These are phyloP conservation scores for Xiphophorus couchianus DNA, from an alignment of 2,113 vertebrate genomes.

Conservation along the genomic window DNA sequence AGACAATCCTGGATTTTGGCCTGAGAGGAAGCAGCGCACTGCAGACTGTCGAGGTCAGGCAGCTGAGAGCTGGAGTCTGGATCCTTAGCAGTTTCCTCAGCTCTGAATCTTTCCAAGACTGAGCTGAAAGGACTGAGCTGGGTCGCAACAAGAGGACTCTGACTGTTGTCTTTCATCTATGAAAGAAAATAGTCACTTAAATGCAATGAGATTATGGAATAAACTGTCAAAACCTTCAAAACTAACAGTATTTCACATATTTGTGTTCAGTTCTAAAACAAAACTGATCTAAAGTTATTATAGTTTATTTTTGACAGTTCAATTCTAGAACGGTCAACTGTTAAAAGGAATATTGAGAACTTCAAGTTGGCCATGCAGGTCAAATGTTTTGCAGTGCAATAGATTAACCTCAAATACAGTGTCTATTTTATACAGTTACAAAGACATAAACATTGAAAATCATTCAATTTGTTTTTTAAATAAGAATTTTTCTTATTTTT, in stretches of 20 bases:
- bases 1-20: conserved; percentile 7
- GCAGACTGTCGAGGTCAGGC: conserved; percentile 11
- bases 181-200: not conserved
- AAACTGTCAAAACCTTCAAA: not conserved
- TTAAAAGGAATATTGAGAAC: not conserved
- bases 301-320: no score
- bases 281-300: not conserved
- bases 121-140: not conserved
- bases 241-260: not conserved
- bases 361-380: not conserved
- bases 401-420: not conserved
- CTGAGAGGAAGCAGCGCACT: conserved; percentile 10
- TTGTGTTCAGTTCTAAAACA: no score
- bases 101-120: conserved; percentile 49
- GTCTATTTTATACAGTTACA: no score
- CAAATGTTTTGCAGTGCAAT: not conserved
- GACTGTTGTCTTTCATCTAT: conserved; percentile 36
- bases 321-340: not conserved
- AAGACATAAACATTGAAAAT: no score
- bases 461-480: no score
- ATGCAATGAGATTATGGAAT: no score
- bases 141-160: not conserved
- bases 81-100: conserved; percentile 37
- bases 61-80: conserved; percentile 19
- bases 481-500: no score